Evolutionary conservation across 2,113 vertebrate genomes (phyloP).

Genomic region (Panthera tigris): DNA sequence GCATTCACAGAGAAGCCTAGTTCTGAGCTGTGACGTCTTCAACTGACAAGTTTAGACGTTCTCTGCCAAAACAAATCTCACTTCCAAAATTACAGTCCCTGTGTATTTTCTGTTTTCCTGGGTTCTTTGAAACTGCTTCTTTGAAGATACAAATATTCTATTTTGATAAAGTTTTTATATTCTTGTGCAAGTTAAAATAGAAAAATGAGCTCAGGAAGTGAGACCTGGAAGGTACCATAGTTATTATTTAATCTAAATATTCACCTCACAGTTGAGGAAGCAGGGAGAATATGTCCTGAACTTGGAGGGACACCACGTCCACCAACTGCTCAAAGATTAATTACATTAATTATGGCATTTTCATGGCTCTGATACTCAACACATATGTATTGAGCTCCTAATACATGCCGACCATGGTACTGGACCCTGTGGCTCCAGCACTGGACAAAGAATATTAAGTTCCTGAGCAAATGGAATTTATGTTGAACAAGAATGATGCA

Average conservation of each 20-base stretch:
- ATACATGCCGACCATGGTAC: accelerated
- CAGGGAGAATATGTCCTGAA: neutral
- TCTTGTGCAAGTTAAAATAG: neutral
- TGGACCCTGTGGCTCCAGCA: neutral
- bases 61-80: neutral
- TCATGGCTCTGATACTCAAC: neutral
- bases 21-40: neutral
- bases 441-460: neutral
- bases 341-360: neutral
- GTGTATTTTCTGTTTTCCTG: neutral
- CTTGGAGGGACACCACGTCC: neutral
- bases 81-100: neutral
- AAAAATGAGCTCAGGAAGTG: neutral
- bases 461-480: neutral
- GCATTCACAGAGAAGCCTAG: neutral
- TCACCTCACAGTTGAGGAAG: neutral
- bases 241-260: neutral
- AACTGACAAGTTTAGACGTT: neutral
- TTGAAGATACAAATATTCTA: conserved; percentile 19
- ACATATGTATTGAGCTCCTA: neutral
- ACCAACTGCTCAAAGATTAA: neutral
- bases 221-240: neutral
- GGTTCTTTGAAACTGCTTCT: neutral
- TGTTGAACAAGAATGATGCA: neutral
- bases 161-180: neutral